These are phyloP conservation scores for Ibycter americanus DNA, from an alignment of 2,797 vertebrate species.

Conservation along the genomic window DNA sequence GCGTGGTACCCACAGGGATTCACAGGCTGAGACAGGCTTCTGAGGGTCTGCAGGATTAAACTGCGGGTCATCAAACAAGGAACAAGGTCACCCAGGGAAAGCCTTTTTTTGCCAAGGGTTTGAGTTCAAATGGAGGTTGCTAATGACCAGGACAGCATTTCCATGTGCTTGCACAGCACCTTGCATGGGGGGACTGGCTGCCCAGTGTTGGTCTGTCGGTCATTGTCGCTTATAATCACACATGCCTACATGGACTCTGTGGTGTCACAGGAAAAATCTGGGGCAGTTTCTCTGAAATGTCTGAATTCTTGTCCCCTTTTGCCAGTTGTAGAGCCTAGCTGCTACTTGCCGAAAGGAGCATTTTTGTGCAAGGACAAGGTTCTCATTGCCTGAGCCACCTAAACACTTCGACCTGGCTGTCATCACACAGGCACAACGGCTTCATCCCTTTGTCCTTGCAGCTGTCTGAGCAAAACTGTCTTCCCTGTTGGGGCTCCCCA, in stretches of 20 bases:
- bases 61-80: not conserved
- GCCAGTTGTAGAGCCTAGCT: not conserved
- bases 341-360: not conserved
- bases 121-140: not conserved
- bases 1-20: not conserved
- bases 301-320: not conserved
- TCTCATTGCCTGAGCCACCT: not conserved
- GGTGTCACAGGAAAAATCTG: not conserved
- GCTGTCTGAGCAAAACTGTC: not conserved
- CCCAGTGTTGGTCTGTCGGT: not conserved
- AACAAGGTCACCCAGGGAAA: not conserved
- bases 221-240: not conserved
- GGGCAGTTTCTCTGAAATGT: not conserved
- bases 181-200: rapidly evolving
- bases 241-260: no score
- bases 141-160: not conserved
- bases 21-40: not conserved
- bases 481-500: not conserved
- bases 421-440: not conserved
- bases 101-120: not conserved
- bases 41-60: not conserved
- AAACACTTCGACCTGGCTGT: not conserved
- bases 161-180: not conserved
- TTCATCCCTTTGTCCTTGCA: not conserved
- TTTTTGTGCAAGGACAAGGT: not conserved